phyloP scores from a whole-genome alignment of 2,797 vertebrate genomes.

The Ispidina lecontei region DNA sequence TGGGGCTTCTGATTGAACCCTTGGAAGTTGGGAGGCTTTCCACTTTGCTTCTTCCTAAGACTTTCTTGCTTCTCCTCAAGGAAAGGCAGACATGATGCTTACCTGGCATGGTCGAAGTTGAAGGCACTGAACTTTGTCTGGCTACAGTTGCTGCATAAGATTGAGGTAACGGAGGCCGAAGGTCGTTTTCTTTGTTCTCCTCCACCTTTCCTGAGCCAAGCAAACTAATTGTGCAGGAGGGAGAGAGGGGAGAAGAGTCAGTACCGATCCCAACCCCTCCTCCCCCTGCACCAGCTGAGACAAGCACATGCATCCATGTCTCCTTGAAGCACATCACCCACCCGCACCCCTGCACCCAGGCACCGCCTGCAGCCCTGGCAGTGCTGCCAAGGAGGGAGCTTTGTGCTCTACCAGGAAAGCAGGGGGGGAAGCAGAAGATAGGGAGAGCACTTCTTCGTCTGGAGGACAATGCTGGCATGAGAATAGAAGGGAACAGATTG shows the following conservation, averaged over 20 bases:
- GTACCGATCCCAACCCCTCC: not conserved
- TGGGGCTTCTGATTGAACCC: not conserved
- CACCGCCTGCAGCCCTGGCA: not conserved
- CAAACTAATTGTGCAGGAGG: conserved; percentile 61
- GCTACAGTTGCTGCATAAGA: conserved; percentile 92
- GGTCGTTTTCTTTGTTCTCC: conserved; percentile 82
- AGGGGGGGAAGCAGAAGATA: conserved; percentile 54
- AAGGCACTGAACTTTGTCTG: conserved; percentile 81
- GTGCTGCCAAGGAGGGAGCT: not conserved
- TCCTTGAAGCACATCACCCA: not conserved
- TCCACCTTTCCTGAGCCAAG: conserved; percentile 79
- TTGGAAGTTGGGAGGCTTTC: not conserved
- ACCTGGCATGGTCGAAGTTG: conserved; percentile 88
- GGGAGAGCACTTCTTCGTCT: conserved; percentile 38
- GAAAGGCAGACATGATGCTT: not conserved
- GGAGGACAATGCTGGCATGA: conserved; percentile 65
- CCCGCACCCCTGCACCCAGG: not conserved
- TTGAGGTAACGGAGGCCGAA: conserved; percentile 80
- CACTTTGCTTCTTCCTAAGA: not conserved
- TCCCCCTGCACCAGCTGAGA: not conserved
- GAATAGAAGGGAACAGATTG: conserved; percentile 55
- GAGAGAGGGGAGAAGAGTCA: not conserved
- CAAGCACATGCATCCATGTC: not conserved
- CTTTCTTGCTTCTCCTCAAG: not conserved
- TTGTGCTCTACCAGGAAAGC: conserved; percentile 28